phyloP scores from a whole-genome alignment of 2,888 invertebrate species.

The Polydrusus pterygomalis region DNA sequence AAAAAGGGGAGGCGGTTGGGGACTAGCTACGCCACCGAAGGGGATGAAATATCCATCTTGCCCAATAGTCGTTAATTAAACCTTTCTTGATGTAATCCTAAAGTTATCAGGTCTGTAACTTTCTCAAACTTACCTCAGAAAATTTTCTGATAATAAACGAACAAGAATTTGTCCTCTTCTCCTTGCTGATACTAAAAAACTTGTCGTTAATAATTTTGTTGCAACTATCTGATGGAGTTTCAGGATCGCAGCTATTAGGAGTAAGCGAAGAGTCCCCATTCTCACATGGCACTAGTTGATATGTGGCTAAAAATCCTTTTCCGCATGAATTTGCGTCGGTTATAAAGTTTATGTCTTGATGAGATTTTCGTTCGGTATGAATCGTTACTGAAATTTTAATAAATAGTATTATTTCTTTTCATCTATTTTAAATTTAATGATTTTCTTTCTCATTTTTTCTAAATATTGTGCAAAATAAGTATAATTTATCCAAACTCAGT shows the following conservation, averaged over 20 bases:
- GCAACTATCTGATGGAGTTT: slow-evolving; percentile 55
- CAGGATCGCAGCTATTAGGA: slow-evolving; percentile 50
- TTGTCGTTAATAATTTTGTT: slow-evolving; percentile 61
- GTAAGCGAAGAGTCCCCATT: slow-evolving; percentile 54
- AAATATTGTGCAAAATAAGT: too few species aligned
- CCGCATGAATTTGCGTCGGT: slow-evolving; percentile 68
- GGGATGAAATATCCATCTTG: too few species aligned
- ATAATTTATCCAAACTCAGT: too few species aligned
- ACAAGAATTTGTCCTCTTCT: slow-evolving; percentile 42
- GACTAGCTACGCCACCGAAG: too few species aligned
- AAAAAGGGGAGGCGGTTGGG: too few species aligned
- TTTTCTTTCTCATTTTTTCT: too few species aligned
- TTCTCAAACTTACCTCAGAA: slow-evolving; percentile 55
- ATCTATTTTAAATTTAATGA: too few species aligned
- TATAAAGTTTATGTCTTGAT: slow-evolving; percentile 69
- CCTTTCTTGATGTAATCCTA: too few species aligned
- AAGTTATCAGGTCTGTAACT: too few species aligned
- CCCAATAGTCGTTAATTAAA: too few species aligned
- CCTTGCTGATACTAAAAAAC: slow-evolving; percentile 63
- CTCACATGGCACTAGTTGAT: slow-evolving; percentile 70
- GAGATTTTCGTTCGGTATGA: slow-evolving; percentile 57
- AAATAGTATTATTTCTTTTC: too few species aligned
- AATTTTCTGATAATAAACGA: slow-evolving; percentile 55
- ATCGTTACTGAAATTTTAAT: slow-evolving; percentile 60
- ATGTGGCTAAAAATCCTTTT: slow-evolving; percentile 71